phyloP scores from a whole-genome alignment of 2,888 invertebrate species.

The Villa cingulata region DNA sequence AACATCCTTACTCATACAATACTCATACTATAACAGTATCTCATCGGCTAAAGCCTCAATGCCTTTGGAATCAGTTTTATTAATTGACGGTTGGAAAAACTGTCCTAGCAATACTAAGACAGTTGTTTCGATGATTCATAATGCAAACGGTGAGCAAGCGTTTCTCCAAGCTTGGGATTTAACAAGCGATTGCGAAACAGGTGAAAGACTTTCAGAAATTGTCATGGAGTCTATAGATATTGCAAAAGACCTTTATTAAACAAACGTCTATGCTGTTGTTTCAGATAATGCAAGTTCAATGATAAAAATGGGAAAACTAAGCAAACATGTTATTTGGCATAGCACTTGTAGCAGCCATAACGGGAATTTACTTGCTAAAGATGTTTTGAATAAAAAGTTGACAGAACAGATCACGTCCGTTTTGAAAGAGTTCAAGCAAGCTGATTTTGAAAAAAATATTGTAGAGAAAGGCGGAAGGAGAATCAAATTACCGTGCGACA shows the following conservation, averaged over 20 bases:
- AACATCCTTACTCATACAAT: no score
- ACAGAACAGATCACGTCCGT: conserved; percentile 9
- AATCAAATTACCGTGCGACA: conserved; percentile 12
- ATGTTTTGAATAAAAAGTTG: conserved; percentile 12
- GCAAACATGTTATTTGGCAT: conserved; percentile 14
- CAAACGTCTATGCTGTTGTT: conserved; percentile 16
- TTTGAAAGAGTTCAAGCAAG: conserved; percentile 11
- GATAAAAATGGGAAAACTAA: conserved; percentile 16
- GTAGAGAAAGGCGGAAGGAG: conserved; percentile 7
- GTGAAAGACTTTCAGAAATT: background rate
- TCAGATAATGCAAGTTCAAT: conserved; percentile 18
- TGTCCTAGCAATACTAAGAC: no score
- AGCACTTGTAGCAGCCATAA: conserved; percentile 17
- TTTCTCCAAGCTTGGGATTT: conserved; percentile 16
- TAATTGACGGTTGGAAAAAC: no score
- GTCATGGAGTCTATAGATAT: conserved; percentile 6
- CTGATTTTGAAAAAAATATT: conserved; percentile 11
- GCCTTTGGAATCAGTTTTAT: no score
- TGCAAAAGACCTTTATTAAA: conserved; percentile 13
- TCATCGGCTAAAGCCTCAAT: background rate
- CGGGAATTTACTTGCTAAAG: conserved; percentile 17
- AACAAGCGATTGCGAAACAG: conserved; percentile 10
- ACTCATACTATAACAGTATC: background rate
- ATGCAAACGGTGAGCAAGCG: conserved; percentile 4
- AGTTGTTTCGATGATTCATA: conserved; percentile 10